These are phyloP conservation scores for Mormyrops boulengeri DNA, from an alignment of 2,797 vertebrate species.

Conservation along the genomic window DNA sequence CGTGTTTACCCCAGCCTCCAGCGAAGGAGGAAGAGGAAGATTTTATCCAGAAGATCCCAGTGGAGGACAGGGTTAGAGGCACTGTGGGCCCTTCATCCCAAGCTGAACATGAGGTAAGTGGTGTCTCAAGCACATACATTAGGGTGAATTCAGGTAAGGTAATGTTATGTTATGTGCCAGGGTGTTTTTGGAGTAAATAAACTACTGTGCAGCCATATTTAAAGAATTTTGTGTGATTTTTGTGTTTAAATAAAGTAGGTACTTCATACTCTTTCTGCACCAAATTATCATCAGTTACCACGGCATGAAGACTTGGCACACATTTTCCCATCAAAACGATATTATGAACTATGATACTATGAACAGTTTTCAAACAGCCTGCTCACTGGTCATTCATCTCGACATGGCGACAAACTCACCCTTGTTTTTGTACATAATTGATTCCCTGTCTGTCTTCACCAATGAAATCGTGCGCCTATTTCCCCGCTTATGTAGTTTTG, in stretches of 20 bases:
- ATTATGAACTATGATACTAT: too few species aligned
- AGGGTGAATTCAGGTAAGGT: neutral
- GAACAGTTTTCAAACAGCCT: too few species aligned
- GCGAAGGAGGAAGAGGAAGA: slow-evolving; percentile 87
- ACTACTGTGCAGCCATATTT: neutral
- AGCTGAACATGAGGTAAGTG: slow-evolving; percentile 48
- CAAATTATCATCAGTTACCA: neutral
- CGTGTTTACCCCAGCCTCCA: slow-evolving; percentile 80
- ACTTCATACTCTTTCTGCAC: neutral
- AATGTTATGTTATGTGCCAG: neutral
- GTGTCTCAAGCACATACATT: neutral
- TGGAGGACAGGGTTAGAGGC: slow-evolving; percentile 70
- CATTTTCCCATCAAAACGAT: neutral
- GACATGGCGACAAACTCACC: neutral
- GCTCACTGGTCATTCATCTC: neutral
- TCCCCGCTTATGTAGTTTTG: neutral
- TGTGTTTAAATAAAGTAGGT: neutral
- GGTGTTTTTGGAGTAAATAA: neutral
- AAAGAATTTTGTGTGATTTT: neutral
- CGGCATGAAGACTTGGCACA: neutral
- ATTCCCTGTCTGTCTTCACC: neutral
- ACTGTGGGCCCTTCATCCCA: slow-evolving; percentile 74
- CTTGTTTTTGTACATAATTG: neutral
- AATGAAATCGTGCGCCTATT: neutral
- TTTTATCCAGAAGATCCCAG: slow-evolving; percentile 70